phyloP scores from a whole-genome alignment of 2,113 vertebrate genomes.

The Ceyx cyanopectus region DNA sequence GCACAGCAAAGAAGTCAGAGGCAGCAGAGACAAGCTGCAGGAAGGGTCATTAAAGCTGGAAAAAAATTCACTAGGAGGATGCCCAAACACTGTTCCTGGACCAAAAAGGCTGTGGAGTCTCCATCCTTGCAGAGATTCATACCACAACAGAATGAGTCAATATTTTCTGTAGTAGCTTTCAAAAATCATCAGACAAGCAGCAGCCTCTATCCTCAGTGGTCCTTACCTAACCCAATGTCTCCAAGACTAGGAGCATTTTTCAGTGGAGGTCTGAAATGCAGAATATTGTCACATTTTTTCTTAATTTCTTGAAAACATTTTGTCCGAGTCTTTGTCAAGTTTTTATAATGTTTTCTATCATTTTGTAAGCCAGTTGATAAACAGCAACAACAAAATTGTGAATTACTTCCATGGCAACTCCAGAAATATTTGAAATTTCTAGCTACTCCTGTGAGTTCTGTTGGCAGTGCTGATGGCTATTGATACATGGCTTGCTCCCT shows the following conservation, averaged over 20 bases:
- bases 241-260: background rate
- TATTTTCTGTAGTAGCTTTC: background rate
- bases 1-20: background rate
- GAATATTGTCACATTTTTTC: background rate
- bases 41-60: background rate
- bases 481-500: background rate
- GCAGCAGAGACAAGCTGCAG: background rate
- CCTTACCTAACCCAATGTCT: background rate
- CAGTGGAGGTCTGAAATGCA: background rate
- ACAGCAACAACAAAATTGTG: background rate
- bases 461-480: conserved; percentile 19
- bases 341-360: background rate
- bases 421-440: background rate
- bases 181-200: background rate
- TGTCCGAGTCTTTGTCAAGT: background rate
- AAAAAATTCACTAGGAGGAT: background rate
- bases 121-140: background rate
- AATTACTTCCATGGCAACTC: background rate
- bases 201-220: background rate
- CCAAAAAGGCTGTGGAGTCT: background rate
- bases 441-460: background rate
- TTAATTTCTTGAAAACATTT: background rate
- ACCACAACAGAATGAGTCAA: rapidly evolving
- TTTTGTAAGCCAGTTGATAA: conserved; percentile 8
- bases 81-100: background rate